Conservation (phyloP, 2,888 invertebrate species). For the Trachelus iudaicus region DNA sequence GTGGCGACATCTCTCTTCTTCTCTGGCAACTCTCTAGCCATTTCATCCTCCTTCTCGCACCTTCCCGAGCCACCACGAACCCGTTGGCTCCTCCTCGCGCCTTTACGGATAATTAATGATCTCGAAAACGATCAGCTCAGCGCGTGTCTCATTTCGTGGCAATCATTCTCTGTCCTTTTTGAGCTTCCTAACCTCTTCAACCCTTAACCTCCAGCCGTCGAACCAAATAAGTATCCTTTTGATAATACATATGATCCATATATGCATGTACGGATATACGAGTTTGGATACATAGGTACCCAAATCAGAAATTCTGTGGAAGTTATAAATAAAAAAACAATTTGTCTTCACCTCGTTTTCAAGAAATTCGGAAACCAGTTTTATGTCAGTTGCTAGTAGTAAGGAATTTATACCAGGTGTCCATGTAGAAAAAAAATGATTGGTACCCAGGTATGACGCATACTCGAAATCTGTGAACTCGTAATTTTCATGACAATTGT, state of each 20-base stretch:
- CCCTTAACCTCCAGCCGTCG: neutral
- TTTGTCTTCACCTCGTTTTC: no score
- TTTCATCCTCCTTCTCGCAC: conserved; percentile 6
- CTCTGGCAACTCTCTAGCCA: conserved; percentile 4
- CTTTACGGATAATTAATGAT: conserved; percentile 59
- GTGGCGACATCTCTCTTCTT: conserved; percentile 54
- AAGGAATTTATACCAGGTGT: no score
- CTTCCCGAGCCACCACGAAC: neutral
- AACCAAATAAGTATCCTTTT: conserved; percentile 5
- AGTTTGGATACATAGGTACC: no score
- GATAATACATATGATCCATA: neutral
- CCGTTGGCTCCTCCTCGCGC: conserved; percentile 8
- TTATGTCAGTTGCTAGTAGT: no score
- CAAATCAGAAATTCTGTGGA: no score
- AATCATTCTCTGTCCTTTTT: conserved; percentile 43
- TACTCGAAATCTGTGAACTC: no score
- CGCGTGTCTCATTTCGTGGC: conserved; percentile 57
- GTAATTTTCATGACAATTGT: conserved; percentile 57
- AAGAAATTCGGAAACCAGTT: no score
- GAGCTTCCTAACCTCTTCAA: conserved; percentile 1
- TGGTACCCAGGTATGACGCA: no score
- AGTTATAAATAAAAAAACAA: no score
- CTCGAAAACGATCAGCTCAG: conserved; percentile 57
- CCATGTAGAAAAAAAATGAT: no score
- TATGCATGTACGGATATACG: no score